Conservation (phyloP, 2,113 vertebrate genomes). For the Tenebrosternarchus preto region DNA sequence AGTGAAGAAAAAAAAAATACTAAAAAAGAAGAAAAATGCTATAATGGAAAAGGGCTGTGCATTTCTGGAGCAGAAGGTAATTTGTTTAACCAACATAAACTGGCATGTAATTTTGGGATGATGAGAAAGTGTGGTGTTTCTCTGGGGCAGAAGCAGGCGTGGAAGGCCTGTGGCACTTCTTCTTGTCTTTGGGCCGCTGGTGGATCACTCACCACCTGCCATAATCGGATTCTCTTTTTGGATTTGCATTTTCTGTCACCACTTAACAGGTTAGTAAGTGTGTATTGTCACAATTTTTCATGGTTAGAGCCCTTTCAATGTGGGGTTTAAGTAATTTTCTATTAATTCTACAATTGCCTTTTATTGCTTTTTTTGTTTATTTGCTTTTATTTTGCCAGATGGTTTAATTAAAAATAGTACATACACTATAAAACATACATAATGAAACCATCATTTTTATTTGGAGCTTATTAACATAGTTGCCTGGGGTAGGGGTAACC, state of each 20-base stretch:
- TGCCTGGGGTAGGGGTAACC: too few species aligned
- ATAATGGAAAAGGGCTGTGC: slow-evolving; percentile 11
- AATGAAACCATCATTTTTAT: background rate
- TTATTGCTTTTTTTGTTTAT: background rate
- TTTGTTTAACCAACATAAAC: slow-evolving; percentile 42
- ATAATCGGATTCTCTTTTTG: slow-evolving; percentile 38
- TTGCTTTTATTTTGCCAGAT: too few species aligned
- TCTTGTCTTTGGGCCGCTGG: slow-evolving; percentile 20
- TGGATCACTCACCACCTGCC: background rate
- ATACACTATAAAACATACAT: background rate
- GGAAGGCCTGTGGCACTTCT: background rate
- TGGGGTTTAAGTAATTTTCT: background rate
- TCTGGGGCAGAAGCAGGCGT: background rate
- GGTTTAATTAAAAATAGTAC: background rate
- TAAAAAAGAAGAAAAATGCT: background rate
- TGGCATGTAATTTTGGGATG: slow-evolving; percentile 20
- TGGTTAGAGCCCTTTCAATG: background rate
- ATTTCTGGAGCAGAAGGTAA: slow-evolving; percentile 14
- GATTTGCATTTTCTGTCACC: slow-evolving; percentile 18
- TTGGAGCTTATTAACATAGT: too few species aligned
- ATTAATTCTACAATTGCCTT: background rate
- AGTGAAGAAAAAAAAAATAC: slow-evolving; percentile 20
- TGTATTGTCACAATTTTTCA: slow-evolving; percentile 32
- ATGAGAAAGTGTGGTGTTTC: slow-evolving; percentile 12
- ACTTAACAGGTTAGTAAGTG: slow-evolving; percentile 43